phyloP scores from a whole-genome alignment of 2,888 invertebrate genomes.

The Erannis defoliaria region DNA sequence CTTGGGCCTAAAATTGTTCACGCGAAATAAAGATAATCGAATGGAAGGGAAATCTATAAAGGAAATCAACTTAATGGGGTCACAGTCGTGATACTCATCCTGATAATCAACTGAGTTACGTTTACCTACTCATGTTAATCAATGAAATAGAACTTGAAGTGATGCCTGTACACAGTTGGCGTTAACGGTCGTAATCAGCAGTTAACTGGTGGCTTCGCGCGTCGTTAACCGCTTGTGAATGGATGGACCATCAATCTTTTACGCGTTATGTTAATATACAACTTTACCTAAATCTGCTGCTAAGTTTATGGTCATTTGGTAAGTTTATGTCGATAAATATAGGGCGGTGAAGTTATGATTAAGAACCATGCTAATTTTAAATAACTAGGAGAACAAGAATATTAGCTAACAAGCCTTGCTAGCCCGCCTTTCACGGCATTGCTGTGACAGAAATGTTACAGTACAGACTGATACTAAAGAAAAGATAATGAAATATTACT shows the following conservation, averaged over 20 bases:
- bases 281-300: slow-evolving; percentile 8
- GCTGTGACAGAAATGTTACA: too few species aligned
- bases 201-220: slow-evolving; percentile 33
- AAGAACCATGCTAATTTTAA: too few species aligned
- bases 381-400: too few species aligned
- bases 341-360: neutral
- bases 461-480: too few species aligned
- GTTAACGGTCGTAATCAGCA: slow-evolving; percentile 27
- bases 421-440: too few species aligned
- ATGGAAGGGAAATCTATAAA: too few species aligned
- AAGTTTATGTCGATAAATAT: neutral
- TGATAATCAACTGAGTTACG: neutral
- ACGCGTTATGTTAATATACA: slow-evolving; percentile 30
- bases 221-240: slow-evolving; percentile 33
- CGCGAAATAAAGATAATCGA: too few species aligned
- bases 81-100: too few species aligned
- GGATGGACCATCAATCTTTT: slow-evolving; percentile 33
- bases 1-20: too few species aligned
- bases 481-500: too few species aligned
- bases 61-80: too few species aligned
- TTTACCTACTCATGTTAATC: slow-evolving; percentile 4
- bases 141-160: slow-evolving; percentile 19
- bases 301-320: neutral
- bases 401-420: too few species aligned
- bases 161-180: neutral